Conservation (phyloP, 1,140 invertebrate species). For the Dreissena rostriformis region DNA sequence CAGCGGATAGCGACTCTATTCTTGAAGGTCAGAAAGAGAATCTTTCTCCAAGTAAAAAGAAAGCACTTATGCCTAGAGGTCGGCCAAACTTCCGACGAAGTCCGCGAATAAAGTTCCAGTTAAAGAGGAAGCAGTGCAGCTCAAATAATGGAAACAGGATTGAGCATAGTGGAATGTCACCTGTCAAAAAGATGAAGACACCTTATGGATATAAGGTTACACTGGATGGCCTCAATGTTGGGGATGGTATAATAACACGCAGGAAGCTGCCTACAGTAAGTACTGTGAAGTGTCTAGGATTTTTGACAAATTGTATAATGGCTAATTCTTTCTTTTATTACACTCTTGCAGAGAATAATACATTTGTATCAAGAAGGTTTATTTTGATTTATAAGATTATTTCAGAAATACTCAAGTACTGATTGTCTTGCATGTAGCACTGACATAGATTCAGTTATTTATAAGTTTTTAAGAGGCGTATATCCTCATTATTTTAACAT, state of each 20-base stretch:
- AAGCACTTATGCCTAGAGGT: neutral
- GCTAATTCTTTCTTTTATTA: neutral
- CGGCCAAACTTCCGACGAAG: neutral
- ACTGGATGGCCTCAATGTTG: conserved; percentile 28
- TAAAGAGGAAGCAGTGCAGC: neutral
- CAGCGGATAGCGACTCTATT: no score
- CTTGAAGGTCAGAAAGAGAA: no score
- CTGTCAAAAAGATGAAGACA: conserved; percentile 52
- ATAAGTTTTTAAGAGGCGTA: no score
- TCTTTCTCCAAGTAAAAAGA: neutral
- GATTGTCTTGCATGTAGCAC: neutral
- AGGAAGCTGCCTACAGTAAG: conserved; percentile 61
- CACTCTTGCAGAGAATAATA: neutral
- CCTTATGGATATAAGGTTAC: neutral
- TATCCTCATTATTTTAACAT: no score
- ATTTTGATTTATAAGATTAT: neutral
- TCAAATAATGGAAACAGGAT: neutral
- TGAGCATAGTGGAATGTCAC: conserved; percentile 7
- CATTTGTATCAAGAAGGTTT: no score
- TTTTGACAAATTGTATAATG: neutral
- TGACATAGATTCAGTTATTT: no score
- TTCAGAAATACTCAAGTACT: neutral
- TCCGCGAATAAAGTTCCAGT: neutral
- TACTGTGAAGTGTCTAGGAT: neutral
- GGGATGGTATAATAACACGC: conserved; percentile 65